Base-by-base conservation (phyloP, 1,140 invertebrate species). In the Heliothis subflexa region DNA sequence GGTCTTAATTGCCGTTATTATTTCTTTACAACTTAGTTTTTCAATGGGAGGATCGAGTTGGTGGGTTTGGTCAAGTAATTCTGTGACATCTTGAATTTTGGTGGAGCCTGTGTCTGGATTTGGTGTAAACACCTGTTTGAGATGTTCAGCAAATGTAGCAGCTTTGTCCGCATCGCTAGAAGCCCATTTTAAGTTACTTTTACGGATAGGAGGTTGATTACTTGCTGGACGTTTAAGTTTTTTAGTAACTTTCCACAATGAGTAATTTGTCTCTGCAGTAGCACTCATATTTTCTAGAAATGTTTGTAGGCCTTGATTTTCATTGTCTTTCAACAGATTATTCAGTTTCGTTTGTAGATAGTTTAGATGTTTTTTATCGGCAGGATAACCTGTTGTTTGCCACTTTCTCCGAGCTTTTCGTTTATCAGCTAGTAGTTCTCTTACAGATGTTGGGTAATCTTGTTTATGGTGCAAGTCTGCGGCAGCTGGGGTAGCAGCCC, bases 241-340 rank as follows among this genome's bases (percentile, higher is more conserved):
- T 25, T 61, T 78, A 0, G 79, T 81, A 0, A 75, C 77, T 59
- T 86, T 86, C 79, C 77, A 85, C 1, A 86, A 59, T 3, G 81
- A 82, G 33, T 85, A 83, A 28, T 83, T 54, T 2, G 74, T 80
- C 7, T 52, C 68, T 14, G 9, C 49, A 3, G 70, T 86, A 5
- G 76, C 50, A 16, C 78, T 74, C 2, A 84, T 33, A 33, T 75
- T 70, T 61, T 40, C 33, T 12, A 83, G 59, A 49, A 77, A 73
- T 21, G 61, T 76, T 55, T 78, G 66, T 9, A 62, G 2, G 80
- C 54, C 54, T 33, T 52, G 47, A 2, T 47, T 66, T 25, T 13
- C 11, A 61, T 86, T 73, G 33, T 81, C 71, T 13, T 66, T 9
- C 12, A 83, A 45, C 21, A 66, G 2, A 21, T 54, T 13, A 79